Evolutionary conservation across 2,113 vertebrate species (phyloP).

Genomic region (Alaudala cheleensis): DNA sequence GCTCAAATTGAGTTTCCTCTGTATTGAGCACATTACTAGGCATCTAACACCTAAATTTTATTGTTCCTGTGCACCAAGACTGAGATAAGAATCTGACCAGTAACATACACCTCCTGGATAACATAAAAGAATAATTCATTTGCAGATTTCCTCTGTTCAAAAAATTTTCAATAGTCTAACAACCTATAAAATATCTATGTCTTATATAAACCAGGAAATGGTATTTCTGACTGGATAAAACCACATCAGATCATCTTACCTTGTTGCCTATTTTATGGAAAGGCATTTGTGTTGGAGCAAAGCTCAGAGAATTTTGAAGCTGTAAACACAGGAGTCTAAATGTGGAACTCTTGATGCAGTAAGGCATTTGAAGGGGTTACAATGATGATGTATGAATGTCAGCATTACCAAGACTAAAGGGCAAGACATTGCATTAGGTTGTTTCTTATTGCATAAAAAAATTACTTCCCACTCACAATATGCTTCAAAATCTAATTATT

Average conservation of each 20-base stretch:
- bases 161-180: neutral
- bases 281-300: neutral
- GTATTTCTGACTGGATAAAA: neutral
- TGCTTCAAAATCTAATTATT: constrained; percentile 18
- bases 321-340: neutral
- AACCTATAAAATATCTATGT: neutral
- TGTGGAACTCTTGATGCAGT: neutral
- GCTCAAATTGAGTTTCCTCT: neutral
- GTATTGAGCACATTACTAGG: neutral
- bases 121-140: neutral
- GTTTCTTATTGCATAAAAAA: constrained; percentile 4
- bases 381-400: neutral
- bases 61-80: neutral
- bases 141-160: neutral
- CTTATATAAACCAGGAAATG: neutral
- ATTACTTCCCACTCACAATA: neutral
- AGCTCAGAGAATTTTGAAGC: neutral
- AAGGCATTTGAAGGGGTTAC: neutral
- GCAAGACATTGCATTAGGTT: neutral
- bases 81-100: neutral
- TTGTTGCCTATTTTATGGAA: neutral
- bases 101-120: neutral
- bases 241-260: neutral
- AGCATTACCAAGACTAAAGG: neutral
- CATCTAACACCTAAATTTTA: neutral